A percentile compares a stretch with the other conserved stretches of the same genome.
phyloP scores from a whole-genome alignment of 2,797 vertebrate species.

The Telmatherina bonti region DNA sequence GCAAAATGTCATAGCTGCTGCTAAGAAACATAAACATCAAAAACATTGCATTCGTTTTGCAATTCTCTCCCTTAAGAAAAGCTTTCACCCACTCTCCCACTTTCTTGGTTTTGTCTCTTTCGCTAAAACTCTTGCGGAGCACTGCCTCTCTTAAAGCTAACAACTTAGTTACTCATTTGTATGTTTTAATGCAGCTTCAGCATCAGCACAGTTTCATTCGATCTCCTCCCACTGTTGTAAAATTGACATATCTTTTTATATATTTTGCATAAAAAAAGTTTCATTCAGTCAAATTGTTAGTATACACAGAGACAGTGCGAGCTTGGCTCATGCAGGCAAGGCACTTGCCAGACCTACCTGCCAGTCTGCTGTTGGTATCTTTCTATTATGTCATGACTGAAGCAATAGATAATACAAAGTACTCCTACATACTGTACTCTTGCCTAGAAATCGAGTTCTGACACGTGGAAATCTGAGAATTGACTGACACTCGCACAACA shows the following conservation, averaged over 20 bases:
- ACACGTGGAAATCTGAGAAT: constrained; percentile 59
- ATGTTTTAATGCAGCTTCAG: constrained; percentile 10
- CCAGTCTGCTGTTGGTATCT: constrained; percentile 54
- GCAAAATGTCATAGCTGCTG: constrained; percentile 40
- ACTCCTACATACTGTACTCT: constrained; percentile 46
- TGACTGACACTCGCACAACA: constrained; percentile 31
- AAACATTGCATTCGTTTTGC: constrained; percentile 73
- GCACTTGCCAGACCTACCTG: constrained; percentile 56
- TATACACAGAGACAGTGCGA: background rate
- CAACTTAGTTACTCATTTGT: background rate
- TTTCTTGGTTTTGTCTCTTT: constrained; percentile 35
- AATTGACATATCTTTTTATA: background rate
- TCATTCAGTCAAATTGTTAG: background rate
- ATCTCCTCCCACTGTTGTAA: background rate
- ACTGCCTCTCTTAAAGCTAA: constrained; percentile 5
- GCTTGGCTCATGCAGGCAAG: background rate
- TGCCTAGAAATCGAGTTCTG: constrained; percentile 70
- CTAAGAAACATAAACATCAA: constrained; percentile 74
- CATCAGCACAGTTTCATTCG: background rate
- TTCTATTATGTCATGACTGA: constrained; percentile 54
- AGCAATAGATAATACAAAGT: constrained; percentile 47
- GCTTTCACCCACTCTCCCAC: constrained; percentile 74
- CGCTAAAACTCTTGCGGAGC: constrained; percentile 19
- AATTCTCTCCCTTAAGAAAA: constrained; percentile 74
- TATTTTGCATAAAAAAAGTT: background rate